Conservation (phyloP, 2,888 invertebrate genomes). For the Cephus spinipes region DNA sequence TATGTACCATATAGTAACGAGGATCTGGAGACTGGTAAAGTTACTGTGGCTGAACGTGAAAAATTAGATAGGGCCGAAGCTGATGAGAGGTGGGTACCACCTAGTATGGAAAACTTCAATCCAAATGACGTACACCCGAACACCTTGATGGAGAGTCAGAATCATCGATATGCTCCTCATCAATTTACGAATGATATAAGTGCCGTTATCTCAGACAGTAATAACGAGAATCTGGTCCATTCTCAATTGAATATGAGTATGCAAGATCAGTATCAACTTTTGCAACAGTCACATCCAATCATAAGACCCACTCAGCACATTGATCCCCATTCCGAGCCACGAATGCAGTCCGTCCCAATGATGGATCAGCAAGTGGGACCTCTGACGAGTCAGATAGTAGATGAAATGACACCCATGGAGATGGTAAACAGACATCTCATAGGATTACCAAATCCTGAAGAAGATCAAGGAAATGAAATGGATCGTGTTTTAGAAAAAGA, state of each 20-base stretch:
- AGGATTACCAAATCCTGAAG: slow-evolving; percentile 50
- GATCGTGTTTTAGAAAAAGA: slow-evolving; percentile 67
- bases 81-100: slow-evolving; percentile 76
- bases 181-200: slow-evolving; percentile 53
- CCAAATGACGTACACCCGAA: slow-evolving; percentile 54
- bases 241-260: slow-evolving; percentile 53
- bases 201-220: slow-evolving; percentile 45
- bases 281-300: slow-evolving; percentile 51
- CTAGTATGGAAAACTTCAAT: slow-evolving; percentile 66
- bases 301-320: slow-evolving; percentile 47
- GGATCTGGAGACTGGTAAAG: slow-evolving; percentile 62
- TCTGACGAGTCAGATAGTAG: slow-evolving; percentile 18
- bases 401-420: slow-evolving; percentile 58
- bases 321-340: slow-evolving; percentile 41
- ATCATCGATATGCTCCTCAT: slow-evolving; percentile 56
- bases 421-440: slow-evolving; percentile 62
- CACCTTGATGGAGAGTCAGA: slow-evolving; percentile 58
- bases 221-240: slow-evolving; percentile 46
- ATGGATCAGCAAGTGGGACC: slow-evolving; percentile 48
- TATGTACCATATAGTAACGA: slow-evolving; percentile 56
- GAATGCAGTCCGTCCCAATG: slow-evolving; percentile 44
- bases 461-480: slow-evolving; percentile 55
- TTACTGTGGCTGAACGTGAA: slow-evolving; percentile 60
- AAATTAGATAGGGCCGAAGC: slow-evolving; percentile 68
- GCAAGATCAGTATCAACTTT: slow-evolving; percentile 57